Evolutionary conservation across 53 echinoderm and acorn worm species (phyloP).

Genomic region (Zoroaster sp.): DNA sequence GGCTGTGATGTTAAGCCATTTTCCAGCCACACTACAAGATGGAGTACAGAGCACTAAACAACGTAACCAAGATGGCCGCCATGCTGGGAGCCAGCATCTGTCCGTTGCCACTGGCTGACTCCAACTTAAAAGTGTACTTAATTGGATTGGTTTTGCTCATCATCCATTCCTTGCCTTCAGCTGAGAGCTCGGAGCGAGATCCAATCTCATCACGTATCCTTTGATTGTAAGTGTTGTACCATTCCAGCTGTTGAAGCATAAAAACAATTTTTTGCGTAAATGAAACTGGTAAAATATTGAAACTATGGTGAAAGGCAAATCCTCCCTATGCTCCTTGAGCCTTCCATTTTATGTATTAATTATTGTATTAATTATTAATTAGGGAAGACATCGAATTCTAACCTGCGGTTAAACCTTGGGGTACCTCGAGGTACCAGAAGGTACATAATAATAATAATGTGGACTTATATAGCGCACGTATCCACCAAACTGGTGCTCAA

Average conservation of each 20-base stretch:
- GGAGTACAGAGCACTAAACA: neutral
- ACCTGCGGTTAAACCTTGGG: too few relatives aligned
- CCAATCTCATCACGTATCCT: slow-evolving; percentile 66
- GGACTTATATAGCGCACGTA: too few relatives aligned
- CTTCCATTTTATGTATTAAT: too few relatives aligned
- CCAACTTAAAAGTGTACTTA: slow-evolving; percentile 13
- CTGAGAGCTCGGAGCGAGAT: neutral
- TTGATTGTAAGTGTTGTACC: slow-evolving; percentile 80
- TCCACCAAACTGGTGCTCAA: too few relatives aligned
- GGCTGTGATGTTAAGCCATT: too few relatives aligned
- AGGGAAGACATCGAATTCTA: too few relatives aligned
- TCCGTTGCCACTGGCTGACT: neutral
- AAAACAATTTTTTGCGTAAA: neutral
- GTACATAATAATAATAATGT: too few relatives aligned
- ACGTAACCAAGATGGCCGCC: slow-evolving; percentile 4
- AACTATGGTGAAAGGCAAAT: too few relatives aligned
- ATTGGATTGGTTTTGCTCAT: slow-evolving; percentile 63
- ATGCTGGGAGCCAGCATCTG: neutral
- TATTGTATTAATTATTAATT: too few relatives aligned
- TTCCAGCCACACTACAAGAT: slow-evolving; percentile 2
- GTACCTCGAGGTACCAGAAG: too few relatives aligned
- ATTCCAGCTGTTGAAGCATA: slow-evolving; percentile 64
- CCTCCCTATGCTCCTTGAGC: too few relatives aligned
- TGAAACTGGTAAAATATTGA: too few relatives aligned
- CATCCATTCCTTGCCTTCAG: slow-evolving; percentile 71